Evolutionary conservation across 2,797 vertebrate genomes (phyloP), one percentile per base, ranked within the genome.

Genomic region (Rhinichthys osculus): DNA sequence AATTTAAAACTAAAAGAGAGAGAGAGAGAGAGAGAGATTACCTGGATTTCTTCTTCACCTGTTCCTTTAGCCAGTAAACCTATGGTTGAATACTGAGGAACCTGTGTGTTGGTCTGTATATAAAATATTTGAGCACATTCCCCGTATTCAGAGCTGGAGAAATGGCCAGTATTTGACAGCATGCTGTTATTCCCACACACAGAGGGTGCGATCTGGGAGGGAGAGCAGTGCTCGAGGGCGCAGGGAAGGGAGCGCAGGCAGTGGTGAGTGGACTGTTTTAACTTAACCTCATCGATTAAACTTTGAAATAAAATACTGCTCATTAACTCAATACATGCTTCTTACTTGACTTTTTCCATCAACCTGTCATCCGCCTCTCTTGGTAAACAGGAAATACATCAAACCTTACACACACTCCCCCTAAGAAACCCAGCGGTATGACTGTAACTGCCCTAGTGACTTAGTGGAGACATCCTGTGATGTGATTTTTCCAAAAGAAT

Each of bases 121-220:
- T 44, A 7, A 33, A 72, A 83, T 64, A 50, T 83, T 62, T 21
- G 16, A 66, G 10, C 8, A 35, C 35, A 19, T 69, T 40, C 5
- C 19, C 21, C 19, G 0, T 6, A 52, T 9, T 54, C 5, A 67
- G 13, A 50, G 40, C 57, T 38, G 23, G n/a, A 44, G 40, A 10
- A 64, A 71, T 19, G 66, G 3, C 5, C 14, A 27, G 59, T 82
- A 47, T 62, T 62, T 73, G 27, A 66, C 21, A 67, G 19, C n/a
- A 59, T 38, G 7, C 47, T 71, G 66, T 57, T 70, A 71, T 57
- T 69, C 16, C 42, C 57, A 21, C 85, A 35, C 86, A 35, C 90
- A 97, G 96, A 95, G 96, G 81, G 92, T 97, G 84, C 98, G 95
- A 88, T 98, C 98, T 0, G 96, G 96, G 47, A 94, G 97, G 86